phyloP scores from a whole-genome alignment of 2,797 vertebrate genomes.

The Decapterus maruadsi region DNA sequence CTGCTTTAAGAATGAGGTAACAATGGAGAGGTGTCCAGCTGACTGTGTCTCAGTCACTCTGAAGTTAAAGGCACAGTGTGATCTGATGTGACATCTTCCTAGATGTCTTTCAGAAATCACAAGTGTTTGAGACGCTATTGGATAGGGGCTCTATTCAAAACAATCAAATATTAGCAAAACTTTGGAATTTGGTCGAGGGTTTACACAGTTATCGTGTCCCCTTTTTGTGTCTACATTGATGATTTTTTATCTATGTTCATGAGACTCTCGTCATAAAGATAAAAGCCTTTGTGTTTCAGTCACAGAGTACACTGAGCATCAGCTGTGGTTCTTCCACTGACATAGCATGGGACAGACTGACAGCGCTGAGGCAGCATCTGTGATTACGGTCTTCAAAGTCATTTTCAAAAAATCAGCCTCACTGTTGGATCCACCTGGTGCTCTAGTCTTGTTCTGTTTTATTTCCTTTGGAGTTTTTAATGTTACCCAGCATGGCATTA shows the following conservation, averaged over 20 bases:
- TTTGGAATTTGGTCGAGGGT: neutral
- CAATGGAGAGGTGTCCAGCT: conserved; percentile 19
- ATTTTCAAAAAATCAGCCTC: conserved; percentile 68
- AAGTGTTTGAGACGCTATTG: neutral
- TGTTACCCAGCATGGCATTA: conserved; percentile 65
- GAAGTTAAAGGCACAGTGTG: conserved; percentile 9
- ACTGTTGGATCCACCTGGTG: conserved; percentile 69
- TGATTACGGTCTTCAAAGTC: conserved; percentile 67
- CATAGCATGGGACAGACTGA: conserved; percentile 52
- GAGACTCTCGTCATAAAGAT: conserved; percentile 18
- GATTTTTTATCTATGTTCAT: conserved; percentile 22
- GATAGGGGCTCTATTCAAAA: conserved; percentile 1
- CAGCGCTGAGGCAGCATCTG: conserved; percentile 47
- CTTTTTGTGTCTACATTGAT: conserved; percentile 6
- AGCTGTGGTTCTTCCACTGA: conserved; percentile 36
- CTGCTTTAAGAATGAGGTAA: conserved; percentile 54
- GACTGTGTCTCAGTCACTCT: conserved; percentile 16
- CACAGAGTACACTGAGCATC: conserved; percentile 2
- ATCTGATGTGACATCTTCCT: too few relatives aligned
- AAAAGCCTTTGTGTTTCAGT: conserved; percentile 16
- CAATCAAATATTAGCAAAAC: conserved; percentile 16
- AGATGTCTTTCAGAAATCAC: neutral
- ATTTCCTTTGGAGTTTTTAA: conserved; percentile 70
- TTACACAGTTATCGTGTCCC: neutral
- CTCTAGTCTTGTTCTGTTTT: conserved; percentile 60